These are phyloP conservation scores for Opisthograptis luteolata DNA, from an alignment of 2,888 invertebrate genomes.

Conservation along the genomic window DNA sequence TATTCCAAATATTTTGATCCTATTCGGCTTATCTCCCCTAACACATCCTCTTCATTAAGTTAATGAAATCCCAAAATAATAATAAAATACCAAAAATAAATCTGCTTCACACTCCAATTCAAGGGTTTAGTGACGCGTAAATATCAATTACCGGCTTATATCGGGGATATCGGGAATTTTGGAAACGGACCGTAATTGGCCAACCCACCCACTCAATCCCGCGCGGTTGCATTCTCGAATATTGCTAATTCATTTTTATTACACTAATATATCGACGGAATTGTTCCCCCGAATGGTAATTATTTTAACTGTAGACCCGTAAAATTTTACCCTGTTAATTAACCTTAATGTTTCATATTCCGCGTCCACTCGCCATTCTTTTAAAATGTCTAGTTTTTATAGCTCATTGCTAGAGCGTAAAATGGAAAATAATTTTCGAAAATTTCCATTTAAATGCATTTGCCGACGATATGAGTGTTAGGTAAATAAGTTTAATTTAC, in stretches of 20 bases:
- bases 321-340: slow-evolving; percentile 59
- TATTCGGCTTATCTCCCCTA: neutral
- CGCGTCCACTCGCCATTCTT: slow-evolving; percentile 1
- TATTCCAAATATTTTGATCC: too few relatives aligned
- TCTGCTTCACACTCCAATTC: slow-evolving; percentile 50
- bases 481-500: neutral
- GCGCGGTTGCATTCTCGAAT: slow-evolving; percentile 60
- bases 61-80: slow-evolving; percentile 35
- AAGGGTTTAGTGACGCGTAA: slow-evolving; percentile 71
- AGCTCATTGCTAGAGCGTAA: neutral
- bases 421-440: slow-evolving; percentile 4
- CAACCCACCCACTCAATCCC: slow-evolving; percentile 48
- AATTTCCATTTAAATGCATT: slow-evolving; percentile 3
- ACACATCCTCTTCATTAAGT: slow-evolving; percentile 13
- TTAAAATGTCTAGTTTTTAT: slow-evolving; percentile 10
- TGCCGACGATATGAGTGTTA: neutral
- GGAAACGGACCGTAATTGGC: slow-evolving; percentile 65
- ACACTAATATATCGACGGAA: slow-evolving; percentile 56
- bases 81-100: slow-evolving; percentile 60
- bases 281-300: slow-evolving; percentile 55
- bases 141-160: slow-evolving; percentile 76
- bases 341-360: slow-evolving; percentile 40
- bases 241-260: slow-evolving; percentile 79
- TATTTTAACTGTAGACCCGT: slow-evolving; percentile 51
- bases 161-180: slow-evolving; percentile 55